Percentiles rank a stretch among this genome's conserved stretches.
phyloP scores from a whole-genome alignment of 2,888 invertebrate species.

The Parochlus steinenii region DNA sequence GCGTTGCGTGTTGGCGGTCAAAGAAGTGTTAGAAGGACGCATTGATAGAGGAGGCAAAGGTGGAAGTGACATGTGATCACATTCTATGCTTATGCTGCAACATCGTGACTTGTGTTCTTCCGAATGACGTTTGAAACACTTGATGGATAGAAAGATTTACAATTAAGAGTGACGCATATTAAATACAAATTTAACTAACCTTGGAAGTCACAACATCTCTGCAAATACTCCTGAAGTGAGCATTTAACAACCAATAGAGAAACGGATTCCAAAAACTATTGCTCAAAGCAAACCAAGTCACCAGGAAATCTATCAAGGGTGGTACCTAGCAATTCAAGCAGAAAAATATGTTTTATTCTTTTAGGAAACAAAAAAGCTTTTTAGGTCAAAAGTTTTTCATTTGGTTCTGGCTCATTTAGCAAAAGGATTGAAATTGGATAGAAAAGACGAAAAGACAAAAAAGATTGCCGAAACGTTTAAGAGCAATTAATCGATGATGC shows the following conservation, averaged over 20 bases:
- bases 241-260: conserved; percentile 73
- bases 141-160: conserved; percentile 2
- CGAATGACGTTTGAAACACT: conserved; percentile 7
- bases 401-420: background rate
- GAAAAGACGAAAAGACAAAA: background rate
- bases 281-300: conserved; percentile 73
- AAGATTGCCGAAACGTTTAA: no score
- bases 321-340: no score
- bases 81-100: conserved; percentile 26
- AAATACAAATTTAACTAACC: conserved; percentile 35
- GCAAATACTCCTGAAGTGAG: conserved; percentile 67
- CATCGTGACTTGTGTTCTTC: conserved; percentile 19
- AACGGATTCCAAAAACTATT: conserved; percentile 87
- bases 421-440: background rate
- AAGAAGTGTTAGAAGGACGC: conserved; percentile 23
- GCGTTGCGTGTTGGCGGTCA: conserved; percentile 17
- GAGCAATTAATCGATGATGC: no score
- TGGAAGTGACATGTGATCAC: conserved; percentile 28
- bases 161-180: background rate
- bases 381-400: background rate
- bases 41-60: conserved; percentile 28
- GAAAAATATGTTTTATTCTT: no score
- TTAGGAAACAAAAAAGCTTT: conserved; percentile 14
- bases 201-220: conserved; percentile 57
- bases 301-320: conserved; percentile 63